Conservation (phyloP, 2,797 vertebrate species). For the Geotrypetes seraphini region DNA sequence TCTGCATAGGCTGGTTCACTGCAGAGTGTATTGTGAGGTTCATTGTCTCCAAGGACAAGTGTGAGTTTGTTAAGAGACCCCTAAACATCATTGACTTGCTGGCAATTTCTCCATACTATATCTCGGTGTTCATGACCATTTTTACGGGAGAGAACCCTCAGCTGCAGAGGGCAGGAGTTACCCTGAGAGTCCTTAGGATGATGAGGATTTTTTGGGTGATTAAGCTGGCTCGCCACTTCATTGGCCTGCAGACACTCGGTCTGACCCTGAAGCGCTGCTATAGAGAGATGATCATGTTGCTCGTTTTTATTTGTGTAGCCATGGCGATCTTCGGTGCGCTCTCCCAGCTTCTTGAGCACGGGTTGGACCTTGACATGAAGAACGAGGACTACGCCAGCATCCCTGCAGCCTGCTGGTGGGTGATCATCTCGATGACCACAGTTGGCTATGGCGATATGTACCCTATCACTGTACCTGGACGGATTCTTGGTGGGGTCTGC, state of each 20-base stretch:
- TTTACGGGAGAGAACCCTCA: constrained; percentile 85
- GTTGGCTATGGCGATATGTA: constrained; percentile 98
- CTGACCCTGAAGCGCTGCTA: constrained; percentile 92
- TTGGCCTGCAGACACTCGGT: constrained; percentile 94
- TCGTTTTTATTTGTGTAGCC: constrained; percentile 94
- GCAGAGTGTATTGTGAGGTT: constrained; percentile 94
- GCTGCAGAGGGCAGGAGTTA: constrained; percentile 87
- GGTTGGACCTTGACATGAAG: constrained; percentile 80
- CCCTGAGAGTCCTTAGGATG: constrained; percentile 90
- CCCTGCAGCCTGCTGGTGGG: constrained; percentile 97
- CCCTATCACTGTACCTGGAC: constrained; percentile 86
- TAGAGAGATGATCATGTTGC: constrained; percentile 95
- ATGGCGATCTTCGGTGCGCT: constrained; percentile 98
- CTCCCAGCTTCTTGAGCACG: constrained; percentile 92
- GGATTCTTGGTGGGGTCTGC: constrained; percentile 92
- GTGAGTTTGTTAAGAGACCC: constrained; percentile 88
- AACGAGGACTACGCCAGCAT: constrained; percentile 94
- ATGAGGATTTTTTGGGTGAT: constrained; percentile 99
- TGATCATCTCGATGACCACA: constrained; percentile 98
- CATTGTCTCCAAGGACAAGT: constrained; percentile 92
- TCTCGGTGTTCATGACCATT: constrained; percentile 80
- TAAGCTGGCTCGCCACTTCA: constrained; percentile 95
- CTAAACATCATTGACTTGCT: constrained; percentile 95
- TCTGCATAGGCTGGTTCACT: constrained; percentile 98
- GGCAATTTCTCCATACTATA: constrained; percentile 95